Base-by-base conservation (phyloP, 2,797 vertebrate genomes). In the Pipistrellus nathusii region DNA sequence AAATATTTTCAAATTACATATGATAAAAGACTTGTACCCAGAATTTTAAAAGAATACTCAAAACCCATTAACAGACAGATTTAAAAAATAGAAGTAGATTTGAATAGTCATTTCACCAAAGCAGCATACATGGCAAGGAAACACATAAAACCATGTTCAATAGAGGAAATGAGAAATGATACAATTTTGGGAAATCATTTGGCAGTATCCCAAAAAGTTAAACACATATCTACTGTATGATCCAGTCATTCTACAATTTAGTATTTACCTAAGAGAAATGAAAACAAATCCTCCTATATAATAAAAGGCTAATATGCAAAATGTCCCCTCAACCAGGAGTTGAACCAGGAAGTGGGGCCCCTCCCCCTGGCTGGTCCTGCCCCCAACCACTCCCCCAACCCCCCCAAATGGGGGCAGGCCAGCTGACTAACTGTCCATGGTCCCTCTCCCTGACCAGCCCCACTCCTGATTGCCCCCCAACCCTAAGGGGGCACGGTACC, bases 181-280 rank as follows among this genome's bases (percentile, higher is more conserved):
- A 9, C 51, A 23, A 51, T 27, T 69, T 53, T 41, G n/a, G 46
- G 51, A 85, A 76, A 66, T 51, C 76, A 83, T 68, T 41, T 25
- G 14, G 17, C 25, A 55, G 3, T 35, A 41, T 66, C 53, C 62
- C 82, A 21, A 72, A 88, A 82, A 38, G 38, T 59, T 71, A 88
- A 73, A 72, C 18, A 69, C 5, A 35, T 13, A 51, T 25, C 21
- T 55, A 46, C 5, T 48, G 21, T 14, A 21, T 9, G 35, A 75
- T 17, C 35, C 5, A 55, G 32, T 90, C 76, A 90, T 35, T 66
- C 6, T 15, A 68, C 32, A 66, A 66, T 14, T 81, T 85, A 12
- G 69, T 64, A 53, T 71, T 25, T 82, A 41, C 72, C 81, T 59
- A 53, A 92, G 41, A 85, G 32, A 87, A 92, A 75, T 48, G 14